Evolutionary conservation across 2,113 vertebrate genomes (phyloP), one percentile per base, ranked within the genome.

Genomic region (Actinemys pallida): DNA sequence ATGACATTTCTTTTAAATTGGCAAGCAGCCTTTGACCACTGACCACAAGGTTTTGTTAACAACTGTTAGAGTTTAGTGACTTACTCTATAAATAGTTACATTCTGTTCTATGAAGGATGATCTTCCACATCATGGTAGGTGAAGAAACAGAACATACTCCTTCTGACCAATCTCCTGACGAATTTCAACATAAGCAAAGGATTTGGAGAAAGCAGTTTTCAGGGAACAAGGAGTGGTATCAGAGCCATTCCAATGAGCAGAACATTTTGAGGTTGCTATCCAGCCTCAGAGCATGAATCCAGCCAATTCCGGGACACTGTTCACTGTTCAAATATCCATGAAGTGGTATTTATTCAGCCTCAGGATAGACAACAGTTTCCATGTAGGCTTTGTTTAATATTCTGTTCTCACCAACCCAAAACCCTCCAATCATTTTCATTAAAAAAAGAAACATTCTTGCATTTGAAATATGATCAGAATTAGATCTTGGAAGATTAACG

Each of bases 101-200:
- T 9, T 90, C 69, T 86, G 20, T 85, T 79, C 84, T 80, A 79
- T 84, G 84, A 83, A 25, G 59, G 92, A 52, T 45, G 79, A 83
- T 47, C 86, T 88, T 88, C 62, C 65, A 53, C 12, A 85, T 1
- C 1, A 92, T 81, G 1, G 9, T 7, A 93, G 0, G 0, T 0
- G 2, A 83, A 96, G 50, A 93, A 93, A 89, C 49, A 89, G 91
- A 93, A 87, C 76, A 69, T 83, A 35, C 17, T 95, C 82, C 76
- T 93, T 90, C 84, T 90, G 91, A 31, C 76, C 65, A 81, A 35
- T 91, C 83, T 79, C 25, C 84, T 85, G 57, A 69, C 54, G 1
- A n/a, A 81, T 78, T 93, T 84, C 82, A 92, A 93, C 93, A 80
- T 27, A 54, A 91, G 84, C 8, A 87, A 39, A 94, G 75, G 31